Conservation (phyloP, 2,888 invertebrate genomes). For the Hyles lineata region DNA sequence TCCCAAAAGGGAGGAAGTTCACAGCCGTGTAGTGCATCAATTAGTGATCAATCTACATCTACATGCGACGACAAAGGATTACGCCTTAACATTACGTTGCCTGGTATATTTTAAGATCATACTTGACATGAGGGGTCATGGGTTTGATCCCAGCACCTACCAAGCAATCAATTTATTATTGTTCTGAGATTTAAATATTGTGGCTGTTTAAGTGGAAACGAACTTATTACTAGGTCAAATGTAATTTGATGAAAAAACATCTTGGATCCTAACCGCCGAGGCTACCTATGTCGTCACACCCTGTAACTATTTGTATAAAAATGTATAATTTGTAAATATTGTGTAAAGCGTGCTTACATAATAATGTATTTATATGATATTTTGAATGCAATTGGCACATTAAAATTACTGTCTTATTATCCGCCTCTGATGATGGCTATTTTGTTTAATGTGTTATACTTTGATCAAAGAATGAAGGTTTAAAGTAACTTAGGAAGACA, state of each 20-base stretch:
- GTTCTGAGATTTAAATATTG: too few species aligned
- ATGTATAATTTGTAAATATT: background rate
- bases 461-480: background rate
- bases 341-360: background rate
- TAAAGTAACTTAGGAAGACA: background rate
- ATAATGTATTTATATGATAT: background rate
- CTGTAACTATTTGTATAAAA: background rate
- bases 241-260: too few species aligned
- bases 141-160: too few species aligned
- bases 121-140: too few species aligned
- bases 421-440: background rate
- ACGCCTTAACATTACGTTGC: too few species aligned
- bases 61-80: too few species aligned
- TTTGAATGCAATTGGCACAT: background rate
- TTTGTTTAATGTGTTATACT: background rate
- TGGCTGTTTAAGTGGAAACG: too few species aligned
- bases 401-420: too few species aligned
- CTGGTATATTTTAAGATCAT: too few species aligned
- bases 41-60: background rate
- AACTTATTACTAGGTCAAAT: too few species aligned
- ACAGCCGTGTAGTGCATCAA: conserved; percentile 9
- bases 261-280: background rate
- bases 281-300: background rate
- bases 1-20: background rate
- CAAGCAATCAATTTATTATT: too few species aligned